phyloP scores from a whole-genome alignment of 2,113 vertebrate species.

The Bettongia penicillata region DNA sequence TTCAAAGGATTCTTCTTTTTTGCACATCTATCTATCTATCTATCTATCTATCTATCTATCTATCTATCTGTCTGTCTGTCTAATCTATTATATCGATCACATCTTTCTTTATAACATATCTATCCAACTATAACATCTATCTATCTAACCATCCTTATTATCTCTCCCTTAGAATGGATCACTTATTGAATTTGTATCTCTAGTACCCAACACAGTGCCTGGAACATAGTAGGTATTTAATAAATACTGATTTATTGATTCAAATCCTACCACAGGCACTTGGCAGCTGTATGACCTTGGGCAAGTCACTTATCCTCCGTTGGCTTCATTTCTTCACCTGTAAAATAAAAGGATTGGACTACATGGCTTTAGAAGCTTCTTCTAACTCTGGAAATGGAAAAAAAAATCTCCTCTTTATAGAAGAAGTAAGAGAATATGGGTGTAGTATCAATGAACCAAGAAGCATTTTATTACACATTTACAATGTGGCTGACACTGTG shows the following conservation, averaged over 20 bases:
- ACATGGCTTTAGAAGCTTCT: no score
- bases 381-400: not conserved
- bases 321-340: no score
- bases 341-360: no score
- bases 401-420: not conserved
- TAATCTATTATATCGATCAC: no score
- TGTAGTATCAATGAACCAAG: not conserved
- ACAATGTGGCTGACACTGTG: not conserved
- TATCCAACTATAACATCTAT: not conserved
- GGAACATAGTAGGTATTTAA: not conserved
- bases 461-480: not conserved
- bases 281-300: no score
- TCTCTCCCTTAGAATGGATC: not conserved
- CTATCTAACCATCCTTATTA: not conserved
- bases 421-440: not conserved
- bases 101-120: no score
- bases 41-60: not conserved
- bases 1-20: not conserved
- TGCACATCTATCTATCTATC: no score
- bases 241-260: not conserved
- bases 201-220: not conserved
- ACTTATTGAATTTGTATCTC: not conserved
- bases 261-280: not conserved
- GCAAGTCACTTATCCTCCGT: no score
- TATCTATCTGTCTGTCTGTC: not conserved